A percentile compares a stretch with the other conserved stretches of the same genome.
phyloP scores from a whole-genome alignment of 2,888 invertebrate species.

The Dysmachus trigonus region DNA sequence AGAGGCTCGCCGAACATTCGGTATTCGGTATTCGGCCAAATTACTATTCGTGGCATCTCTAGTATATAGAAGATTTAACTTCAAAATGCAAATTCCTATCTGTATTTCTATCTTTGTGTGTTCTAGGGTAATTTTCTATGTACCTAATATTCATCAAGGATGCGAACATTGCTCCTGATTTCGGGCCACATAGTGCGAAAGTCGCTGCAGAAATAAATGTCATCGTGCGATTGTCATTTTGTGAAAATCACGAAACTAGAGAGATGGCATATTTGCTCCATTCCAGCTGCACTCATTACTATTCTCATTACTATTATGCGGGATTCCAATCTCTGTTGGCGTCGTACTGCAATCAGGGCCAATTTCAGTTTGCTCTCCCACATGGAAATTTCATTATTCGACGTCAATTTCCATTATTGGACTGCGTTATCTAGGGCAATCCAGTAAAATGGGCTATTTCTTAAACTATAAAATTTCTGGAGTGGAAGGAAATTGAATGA shows the following conservation, averaged over 20 bases:
- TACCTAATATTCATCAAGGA: neutral
- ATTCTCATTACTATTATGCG: neutral
- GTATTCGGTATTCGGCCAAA: too few species aligned
- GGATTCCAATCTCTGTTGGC: neutral
- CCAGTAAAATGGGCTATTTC: neutral
- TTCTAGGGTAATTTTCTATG: neutral
- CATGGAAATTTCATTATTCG: neutral
- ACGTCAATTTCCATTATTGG: neutral
- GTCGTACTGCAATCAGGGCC: neutral
- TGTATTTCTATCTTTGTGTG: neutral
- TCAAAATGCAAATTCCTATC: neutral
- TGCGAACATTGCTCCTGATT: neutral
- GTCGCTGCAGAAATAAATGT: neutral
- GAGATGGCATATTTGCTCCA: neutral
- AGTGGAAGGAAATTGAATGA: neutral
- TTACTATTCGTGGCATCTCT: too few species aligned
- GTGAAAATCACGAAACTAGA: neutral
- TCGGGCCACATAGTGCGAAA: neutral
- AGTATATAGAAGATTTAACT: neutral
- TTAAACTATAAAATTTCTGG: neutral
- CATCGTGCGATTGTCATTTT: neutral
- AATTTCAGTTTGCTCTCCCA: neutral
- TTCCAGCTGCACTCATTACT: neutral
- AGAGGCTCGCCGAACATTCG: too few species aligned
- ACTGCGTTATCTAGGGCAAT: neutral